Percentiles rank a stretch among this genome's conserved stretches.
These are phyloP conservation scores for Mactromeris polynyma DNA, from an alignment of 2,888 invertebrate genomes.

Conservation along the genomic window DNA sequence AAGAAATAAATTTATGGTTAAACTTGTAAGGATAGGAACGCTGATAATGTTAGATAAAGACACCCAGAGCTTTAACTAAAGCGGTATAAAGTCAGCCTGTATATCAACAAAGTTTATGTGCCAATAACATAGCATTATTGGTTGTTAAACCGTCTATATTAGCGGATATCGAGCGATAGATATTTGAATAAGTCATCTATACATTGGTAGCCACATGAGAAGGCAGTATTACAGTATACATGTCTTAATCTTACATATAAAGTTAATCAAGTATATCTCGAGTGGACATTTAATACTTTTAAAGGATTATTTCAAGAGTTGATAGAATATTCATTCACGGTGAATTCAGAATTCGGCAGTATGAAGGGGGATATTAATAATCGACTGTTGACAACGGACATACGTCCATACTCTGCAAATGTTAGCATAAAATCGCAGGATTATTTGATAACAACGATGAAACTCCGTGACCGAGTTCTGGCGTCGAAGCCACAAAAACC, in stretches of 20 bases:
- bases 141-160: slow-evolving; percentile 29
- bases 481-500: slow-evolving; percentile 48
- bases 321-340: slow-evolving; percentile 12
- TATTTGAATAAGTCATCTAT: slow-evolving; percentile 33
- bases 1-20: neutral
- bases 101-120: slow-evolving; percentile 20
- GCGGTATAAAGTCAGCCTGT: neutral
- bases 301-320: neutral
- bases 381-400: neutral
- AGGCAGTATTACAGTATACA: neutral
- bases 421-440: slow-evolving; percentile 37
- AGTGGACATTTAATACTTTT: slow-evolving; percentile 34
- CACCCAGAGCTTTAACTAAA: neutral
- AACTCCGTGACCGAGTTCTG: slow-evolving; percentile 63
- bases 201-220: slow-evolving; percentile 4
- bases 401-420: neutral
- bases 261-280: neutral
- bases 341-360: neutral
- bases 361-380: slow-evolving; percentile 27
- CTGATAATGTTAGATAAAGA: neutral
- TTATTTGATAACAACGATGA: slow-evolving; percentile 62
- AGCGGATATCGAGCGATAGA: slow-evolving; percentile 30
- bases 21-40: neutral
- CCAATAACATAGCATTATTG: slow-evolving; percentile 23
- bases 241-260: neutral